Base-by-base conservation (phyloP, 2,888 invertebrate genomes). In the Pasiphila rectangulata region DNA sequence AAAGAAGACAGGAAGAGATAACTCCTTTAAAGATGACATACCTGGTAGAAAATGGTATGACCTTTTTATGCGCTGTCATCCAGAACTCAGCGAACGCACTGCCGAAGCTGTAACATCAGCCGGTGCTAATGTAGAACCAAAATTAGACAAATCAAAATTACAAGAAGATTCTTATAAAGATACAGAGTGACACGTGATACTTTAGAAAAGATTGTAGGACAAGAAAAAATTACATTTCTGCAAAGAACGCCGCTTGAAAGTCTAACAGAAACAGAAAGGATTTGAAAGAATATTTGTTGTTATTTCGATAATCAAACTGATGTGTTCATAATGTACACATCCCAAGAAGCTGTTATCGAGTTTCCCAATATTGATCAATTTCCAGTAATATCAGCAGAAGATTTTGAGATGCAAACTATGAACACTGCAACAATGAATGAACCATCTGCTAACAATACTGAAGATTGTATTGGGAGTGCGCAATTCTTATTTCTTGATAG, bases 301-400 rank as follows among this genome's bases (percentile, higher is more conserved):
- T 48, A 16, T 48, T 43, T 43, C 39, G 38, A 47, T 12, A n/a
- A 49, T 35, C 34, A 43, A 34, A 46, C 32, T 42, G 20, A 35
- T 35, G 12, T 20, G 19, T 29, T 13, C 29, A 29, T 13, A 6
- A 29, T n/a, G n/a, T 23, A 7, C 23, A 23, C 23, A 23, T 23
- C 23, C 23, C 23, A 23, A 23, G 23, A 23, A 17, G 27, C 12
- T 27, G 27, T 27, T 27, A 5, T 27, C 12, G 27, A 9, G 10
- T 34, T 43, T 25, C 34, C 27, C 9, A 24, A 37, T 21, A 36
- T 38, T 42, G 42, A 46, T 46, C 42, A 53, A 42, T 46, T 53
- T 9, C 43, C 48, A 52, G 44, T 41, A 42, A 35, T 46, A 39
- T 49, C 43, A 46, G 46, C 48, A 53, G 48, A 53, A 19, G 34